These are phyloP conservation scores for Chelonoidis abingdonii DNA, from an alignment of 2,113 vertebrate genomes.

Conservation along the genomic window DNA sequence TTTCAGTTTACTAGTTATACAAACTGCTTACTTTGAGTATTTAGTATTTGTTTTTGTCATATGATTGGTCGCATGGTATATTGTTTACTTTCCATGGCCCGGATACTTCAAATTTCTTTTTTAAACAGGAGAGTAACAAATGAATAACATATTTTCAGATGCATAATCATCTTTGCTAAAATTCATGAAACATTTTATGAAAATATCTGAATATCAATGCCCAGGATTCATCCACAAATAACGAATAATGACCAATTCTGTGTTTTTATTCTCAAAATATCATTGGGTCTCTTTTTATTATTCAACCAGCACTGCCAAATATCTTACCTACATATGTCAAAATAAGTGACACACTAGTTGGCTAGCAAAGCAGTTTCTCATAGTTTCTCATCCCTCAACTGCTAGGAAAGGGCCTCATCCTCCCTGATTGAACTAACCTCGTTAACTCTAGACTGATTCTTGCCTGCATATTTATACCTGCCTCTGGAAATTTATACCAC, in stretches of 20 bases:
- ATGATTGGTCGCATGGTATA: not conserved
- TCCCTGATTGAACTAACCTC: too few relatives aligned
- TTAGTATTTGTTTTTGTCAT: not conserved
- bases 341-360: not conserved
- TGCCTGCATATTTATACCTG: too few relatives aligned
- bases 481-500: too few relatives aligned
- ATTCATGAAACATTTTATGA: not conserved
- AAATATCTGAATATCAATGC: too few relatives aligned
- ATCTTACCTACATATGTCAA: not conserved
- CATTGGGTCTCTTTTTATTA: accelerated
- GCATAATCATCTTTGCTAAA: not conserved
- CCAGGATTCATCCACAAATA: not conserved
- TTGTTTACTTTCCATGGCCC: not conserved
- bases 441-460: too few relatives aligned
- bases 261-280: not conserved
- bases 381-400: too few relatives aligned
- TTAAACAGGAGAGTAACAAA: not conserved
- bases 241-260: not conserved
- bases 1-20: not conserved
- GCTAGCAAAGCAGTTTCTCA: too few relatives aligned
- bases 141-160: not conserved
- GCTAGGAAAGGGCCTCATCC: too few relatives aligned
- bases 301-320: not conserved
- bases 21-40: not conserved
- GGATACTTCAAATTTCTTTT: not conserved